Evolutionary conservation across 2,797 vertebrate genomes (phyloP), one percentile per base, ranked within the genome.

Genomic region (Chiroxiphia lanceolata): DNA sequence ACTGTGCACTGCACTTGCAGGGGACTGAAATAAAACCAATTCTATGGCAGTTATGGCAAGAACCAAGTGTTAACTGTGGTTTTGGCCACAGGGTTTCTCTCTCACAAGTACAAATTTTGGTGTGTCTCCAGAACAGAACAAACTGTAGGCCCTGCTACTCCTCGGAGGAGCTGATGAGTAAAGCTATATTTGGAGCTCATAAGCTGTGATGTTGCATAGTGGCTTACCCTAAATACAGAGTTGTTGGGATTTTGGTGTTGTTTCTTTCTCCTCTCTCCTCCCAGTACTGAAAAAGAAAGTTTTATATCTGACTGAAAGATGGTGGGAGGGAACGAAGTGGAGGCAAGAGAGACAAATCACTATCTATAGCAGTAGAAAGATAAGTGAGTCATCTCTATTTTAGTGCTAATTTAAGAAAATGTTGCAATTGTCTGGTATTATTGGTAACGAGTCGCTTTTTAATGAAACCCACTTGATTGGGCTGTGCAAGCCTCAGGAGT

Each of bases 381-480:
- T 79, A 72, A 54, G 22, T 70, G 67, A 76, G 34, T 67, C 14
- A 59, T 89, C n/a, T 60, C 60, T 54, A 20, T 59, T 93, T 93
- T 81, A 65, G 57, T 40, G 54, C 69, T 90, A n/a, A 72, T 80
- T 93, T 92, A 83, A 77, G 75, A 87, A 87, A 94, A 94, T 69
- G 67, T 90, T 76, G 54, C 69, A 80, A 44, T 87, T 75, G 31
- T 71, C 84, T 95, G 88, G 23, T 78, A 50, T 83, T 71, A 38
- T 65, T 77, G 48, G 90, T 90, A 82, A 90, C 0, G 0, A 86
- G 67, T 68, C 9, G 26, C 72, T 83, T 92, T 89, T 57, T 47
- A 82, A 69, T 80, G 81, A 82, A 83, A 76, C 57, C n/a, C 45
- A 9, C 54, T 91, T 68, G 81, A 80, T 1, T 69, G 27, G 54